These are phyloP conservation scores for Zosterops pallidus DNA, from an alignment of 2,113 vertebrate genomes.

Conservation along the genomic window DNA sequence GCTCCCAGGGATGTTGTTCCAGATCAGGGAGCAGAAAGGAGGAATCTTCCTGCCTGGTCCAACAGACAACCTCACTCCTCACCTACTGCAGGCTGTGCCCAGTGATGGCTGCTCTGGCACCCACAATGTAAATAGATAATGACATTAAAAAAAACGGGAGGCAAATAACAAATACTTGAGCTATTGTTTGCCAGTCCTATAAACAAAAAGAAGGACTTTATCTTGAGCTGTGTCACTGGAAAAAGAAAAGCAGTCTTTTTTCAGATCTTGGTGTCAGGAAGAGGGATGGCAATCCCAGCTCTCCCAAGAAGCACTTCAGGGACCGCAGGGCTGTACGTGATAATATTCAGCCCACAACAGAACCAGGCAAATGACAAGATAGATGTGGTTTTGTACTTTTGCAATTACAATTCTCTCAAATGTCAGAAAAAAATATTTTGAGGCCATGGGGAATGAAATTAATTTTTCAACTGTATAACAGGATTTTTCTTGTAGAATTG, in stretches of 20 bases:
- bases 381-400: background rate
- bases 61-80: rapidly evolving
- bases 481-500: slow-evolving; percentile 10
- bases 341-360: background rate
- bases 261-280: background rate
- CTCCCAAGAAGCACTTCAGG: background rate
- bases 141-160: background rate
- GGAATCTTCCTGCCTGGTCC: background rate
- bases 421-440: background rate
- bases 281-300: background rate
- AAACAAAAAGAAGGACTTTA: background rate
- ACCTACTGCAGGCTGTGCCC: background rate
- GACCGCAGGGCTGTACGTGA: rapidly evolving
- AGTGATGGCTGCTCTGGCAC: too few relatives aligned
- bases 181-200: background rate
- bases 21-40: background rate
- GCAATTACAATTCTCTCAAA: slow-evolving; percentile 6
- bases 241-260: background rate
- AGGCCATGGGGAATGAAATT: background rate
- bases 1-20: background rate
- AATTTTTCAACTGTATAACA: background rate
- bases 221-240: background rate
- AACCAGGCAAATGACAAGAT: background rate
- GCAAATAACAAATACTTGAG: background rate
- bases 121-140: background rate